Base-by-base conservation (phyloP, 1,140 invertebrate genomes). In the Apolygus lucorum region DNA sequence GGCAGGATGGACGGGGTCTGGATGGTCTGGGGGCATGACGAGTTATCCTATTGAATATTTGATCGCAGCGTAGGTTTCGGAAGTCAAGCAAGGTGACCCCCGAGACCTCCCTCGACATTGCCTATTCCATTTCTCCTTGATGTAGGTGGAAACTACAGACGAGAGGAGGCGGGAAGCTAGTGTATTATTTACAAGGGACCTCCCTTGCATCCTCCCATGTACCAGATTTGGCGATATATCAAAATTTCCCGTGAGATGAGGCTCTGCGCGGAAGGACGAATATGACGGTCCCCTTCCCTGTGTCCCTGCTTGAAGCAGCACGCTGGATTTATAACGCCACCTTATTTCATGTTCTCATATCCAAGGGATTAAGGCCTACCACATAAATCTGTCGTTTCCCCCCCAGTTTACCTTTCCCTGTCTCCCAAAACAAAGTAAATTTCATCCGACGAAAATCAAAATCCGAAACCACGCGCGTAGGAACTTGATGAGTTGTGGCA, bases 281-380 rank as follows among this genome's bases (percentile, higher is more conserved):
- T n/a, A n/a, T n/a, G n/a, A n/a, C n/a, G n/a, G n/a, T n/a, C n/a
- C n/a, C n/a, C n/a, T n/a, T n/a, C n/a, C n/a, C n/a, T n/a, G n/a
- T n/a, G n/a, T n/a, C n/a, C n/a, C 26, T 22, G 62, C 8, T n/a
- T 8, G 26, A 26, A 26, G 54, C 34, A 62, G 54, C 22, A 63
- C 27, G 21, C 27, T 63, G 62, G 62, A 63, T 63, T 63, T 63
- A 63, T 63, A 63, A 63, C 62, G 26, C 26, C 27, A 14, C 62
- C 62, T 63, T 63, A 63, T 63, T 63, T 63, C 62, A 63, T 63
- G 62, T 63, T 63, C 26, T 63, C 62, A 63, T 63, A 63, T 63
- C 62, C 26, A 25, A 26, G 26, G 62, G 62, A 63, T 63, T 63
- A 63, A 63, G 62, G 21, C 34, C 17, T 17, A 17, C 8, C 34